Conservation (phyloP, 1,140 invertebrate species). For the Catajapyx aquilonaris region DNA sequence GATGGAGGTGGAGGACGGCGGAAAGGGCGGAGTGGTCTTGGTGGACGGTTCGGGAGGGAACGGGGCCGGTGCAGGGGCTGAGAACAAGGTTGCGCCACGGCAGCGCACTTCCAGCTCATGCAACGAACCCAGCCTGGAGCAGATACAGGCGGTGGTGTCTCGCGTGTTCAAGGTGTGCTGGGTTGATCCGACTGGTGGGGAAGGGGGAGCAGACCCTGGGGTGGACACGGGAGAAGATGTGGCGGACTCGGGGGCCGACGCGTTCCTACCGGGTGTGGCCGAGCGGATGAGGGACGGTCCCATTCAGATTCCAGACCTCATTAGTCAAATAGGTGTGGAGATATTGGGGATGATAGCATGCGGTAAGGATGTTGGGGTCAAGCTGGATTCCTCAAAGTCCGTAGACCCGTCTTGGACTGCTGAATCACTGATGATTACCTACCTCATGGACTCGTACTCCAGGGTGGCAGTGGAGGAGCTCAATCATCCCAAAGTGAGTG, state of each 20-base stretch:
- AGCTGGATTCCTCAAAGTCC: slow-evolving; percentile 14
- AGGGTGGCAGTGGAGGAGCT: slow-evolving; percentile 41
- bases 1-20: slow-evolving; percentile 41
- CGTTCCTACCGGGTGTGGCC: slow-evolving; percentile 24
- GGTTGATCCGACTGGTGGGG: slow-evolving; percentile 31
- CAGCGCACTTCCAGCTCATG: slow-evolving; percentile 26
- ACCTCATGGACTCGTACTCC: slow-evolving; percentile 41
- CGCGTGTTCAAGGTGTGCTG: slow-evolving; percentile 41
- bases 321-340: slow-evolving; percentile 43
- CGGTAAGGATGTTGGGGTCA: slow-evolving; percentile 15
- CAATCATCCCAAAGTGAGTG: slow-evolving; percentile 43
- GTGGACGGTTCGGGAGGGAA: slow-evolving; percentile 9
- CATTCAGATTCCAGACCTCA: slow-evolving; percentile 22
- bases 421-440: too few relatives aligned
- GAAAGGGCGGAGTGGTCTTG: slow-evolving; percentile 8
- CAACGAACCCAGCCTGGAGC: slow-evolving; percentile 35
- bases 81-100: slow-evolving; percentile 15
- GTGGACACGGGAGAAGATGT: slow-evolving; percentile 19
- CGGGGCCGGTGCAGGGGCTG: slow-evolving; percentile 16
- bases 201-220: slow-evolving; percentile 39
- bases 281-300: not conserved
- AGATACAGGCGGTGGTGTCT: slow-evolving; percentile 33
- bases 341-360: slow-evolving; percentile 23
- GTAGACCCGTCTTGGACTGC: slow-evolving; percentile 21
- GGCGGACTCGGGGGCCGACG: slow-evolving; percentile 19